Percentiles rank a stretch among this genome's conserved stretches.
Conservation (phyloP, 2,113 vertebrate species). For the Eira barbara region DNA sequence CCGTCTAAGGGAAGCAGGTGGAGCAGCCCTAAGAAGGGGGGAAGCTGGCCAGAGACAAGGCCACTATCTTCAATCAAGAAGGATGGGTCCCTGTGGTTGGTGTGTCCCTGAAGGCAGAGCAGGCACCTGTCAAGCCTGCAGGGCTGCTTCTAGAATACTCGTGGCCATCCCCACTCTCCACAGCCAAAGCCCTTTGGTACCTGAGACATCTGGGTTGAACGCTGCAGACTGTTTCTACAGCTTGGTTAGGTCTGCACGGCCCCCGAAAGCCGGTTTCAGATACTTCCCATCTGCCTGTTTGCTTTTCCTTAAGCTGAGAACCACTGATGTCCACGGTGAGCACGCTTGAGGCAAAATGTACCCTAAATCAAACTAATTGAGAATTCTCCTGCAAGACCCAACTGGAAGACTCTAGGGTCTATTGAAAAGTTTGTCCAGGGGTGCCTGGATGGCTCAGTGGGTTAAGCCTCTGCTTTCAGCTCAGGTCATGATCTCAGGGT, state of each 20-base stretch:
- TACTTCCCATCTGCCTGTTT: not conserved
- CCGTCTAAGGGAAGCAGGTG: not conserved
- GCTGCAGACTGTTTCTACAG: fast-evolving
- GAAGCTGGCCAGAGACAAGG: too few relatives aligned
- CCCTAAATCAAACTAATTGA: not conserved
- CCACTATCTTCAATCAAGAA: not conserved
- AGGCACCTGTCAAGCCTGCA: not conserved
- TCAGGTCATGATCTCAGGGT: too few relatives aligned
- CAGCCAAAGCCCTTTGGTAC: not conserved
- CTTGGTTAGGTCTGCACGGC: fast-evolving
- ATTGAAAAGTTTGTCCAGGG: too few relatives aligned
- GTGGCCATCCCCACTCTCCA: fast-evolving
- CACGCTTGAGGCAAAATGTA: not conserved
- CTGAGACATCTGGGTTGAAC: fast-evolving
- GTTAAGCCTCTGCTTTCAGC: too few relatives aligned
- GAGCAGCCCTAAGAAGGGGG: not conserved
- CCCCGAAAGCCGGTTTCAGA: fast-evolving
- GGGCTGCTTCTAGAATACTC: not conserved
- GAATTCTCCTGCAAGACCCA: not conserved
- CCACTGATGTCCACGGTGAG: not conserved
- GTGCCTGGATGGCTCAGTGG: too few relatives aligned
- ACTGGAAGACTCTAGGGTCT: not conserved
- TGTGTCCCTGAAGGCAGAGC: fast-evolving
- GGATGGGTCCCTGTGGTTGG: too few relatives aligned
- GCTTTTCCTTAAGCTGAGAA: not conserved